Conservation (phyloP, 2,113 vertebrate genomes). For the Myiozetetes cayanensis region DNA sequence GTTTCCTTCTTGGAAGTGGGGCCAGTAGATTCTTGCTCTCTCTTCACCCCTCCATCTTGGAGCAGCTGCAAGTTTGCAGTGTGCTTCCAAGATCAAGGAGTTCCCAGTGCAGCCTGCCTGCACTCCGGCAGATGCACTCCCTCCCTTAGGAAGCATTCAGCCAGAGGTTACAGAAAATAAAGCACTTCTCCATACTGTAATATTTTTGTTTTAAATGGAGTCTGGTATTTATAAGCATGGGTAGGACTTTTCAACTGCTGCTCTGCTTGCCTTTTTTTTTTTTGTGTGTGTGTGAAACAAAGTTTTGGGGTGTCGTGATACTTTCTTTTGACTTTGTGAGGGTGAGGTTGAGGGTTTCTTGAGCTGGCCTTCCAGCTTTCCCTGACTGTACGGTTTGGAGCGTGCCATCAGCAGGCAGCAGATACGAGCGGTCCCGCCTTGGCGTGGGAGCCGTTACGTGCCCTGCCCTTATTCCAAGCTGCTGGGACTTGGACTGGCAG, state of each 20-base stretch:
- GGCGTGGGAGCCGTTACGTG: rapidly evolving
- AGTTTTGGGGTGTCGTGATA: neutral
- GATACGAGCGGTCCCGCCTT: rapidly evolving
- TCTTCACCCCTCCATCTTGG: neutral
- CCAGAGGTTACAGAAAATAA: neutral
- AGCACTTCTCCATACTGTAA: neutral
- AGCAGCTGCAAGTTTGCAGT: neutral
- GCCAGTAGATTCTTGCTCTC: neutral
- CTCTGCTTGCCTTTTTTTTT: neutral
- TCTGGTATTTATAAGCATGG: neutral
- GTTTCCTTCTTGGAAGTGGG: neutral
- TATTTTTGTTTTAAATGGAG: neutral
- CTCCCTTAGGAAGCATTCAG: neutral
- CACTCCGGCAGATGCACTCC: neutral
- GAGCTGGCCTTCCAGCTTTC: neutral
- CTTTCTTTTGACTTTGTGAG: neutral
- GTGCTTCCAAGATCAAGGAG: neutral
- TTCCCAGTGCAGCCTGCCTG: neutral
- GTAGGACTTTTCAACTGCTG: neutral
- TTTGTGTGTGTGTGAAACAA: neutral
- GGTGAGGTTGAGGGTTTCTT: neutral
- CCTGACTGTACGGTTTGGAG: neutral
- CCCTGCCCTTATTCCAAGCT: neutral
- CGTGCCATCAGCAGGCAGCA: neutral
- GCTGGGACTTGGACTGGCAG: neutral